Evolutionary conservation across 2,113 vertebrate species (phyloP).

Genomic region (Elephantulus edwardii): DNA sequence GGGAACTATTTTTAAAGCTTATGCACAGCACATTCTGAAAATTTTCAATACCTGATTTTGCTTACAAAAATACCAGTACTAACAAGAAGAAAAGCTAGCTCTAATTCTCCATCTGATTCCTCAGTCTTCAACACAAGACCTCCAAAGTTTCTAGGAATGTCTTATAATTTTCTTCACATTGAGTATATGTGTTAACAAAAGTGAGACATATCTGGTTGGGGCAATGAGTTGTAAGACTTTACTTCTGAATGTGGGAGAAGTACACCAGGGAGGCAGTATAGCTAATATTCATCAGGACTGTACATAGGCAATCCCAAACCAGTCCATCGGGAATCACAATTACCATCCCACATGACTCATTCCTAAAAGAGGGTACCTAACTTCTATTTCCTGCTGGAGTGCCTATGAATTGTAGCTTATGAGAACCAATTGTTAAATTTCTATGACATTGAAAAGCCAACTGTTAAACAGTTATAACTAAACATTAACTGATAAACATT

Average conservation of each 20-base stretch:
- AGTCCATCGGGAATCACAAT: not conserved
- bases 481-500: not conserved
- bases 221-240: not conserved
- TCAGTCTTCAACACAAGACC: not conserved
- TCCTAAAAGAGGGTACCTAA: not conserved
- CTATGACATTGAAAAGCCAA: not conserved
- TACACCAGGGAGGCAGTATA: not conserved
- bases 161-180: not conserved
- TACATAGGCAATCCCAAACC: not conserved
- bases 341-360: not conserved
- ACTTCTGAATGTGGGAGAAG: not conserved
- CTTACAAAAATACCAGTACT: not conserved
- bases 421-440: not conserved
- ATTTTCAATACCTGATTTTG: not conserved
- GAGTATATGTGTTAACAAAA: not conserved
- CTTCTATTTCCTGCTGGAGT: not conserved
- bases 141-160: not conserved
- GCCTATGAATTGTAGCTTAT: not conserved
- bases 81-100: not conserved
- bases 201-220: not conserved
- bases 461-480: not conserved
- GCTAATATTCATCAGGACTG: not conserved
- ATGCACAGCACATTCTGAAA: not conserved
- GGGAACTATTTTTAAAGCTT: slow-evolving; percentile 31
- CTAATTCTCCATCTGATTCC: too few species aligned